Evolutionary conservation across 2,113 vertebrate genomes (phyloP), one percentile per base, ranked within the genome.

Genomic region (Zootoca vivipara): DNA sequence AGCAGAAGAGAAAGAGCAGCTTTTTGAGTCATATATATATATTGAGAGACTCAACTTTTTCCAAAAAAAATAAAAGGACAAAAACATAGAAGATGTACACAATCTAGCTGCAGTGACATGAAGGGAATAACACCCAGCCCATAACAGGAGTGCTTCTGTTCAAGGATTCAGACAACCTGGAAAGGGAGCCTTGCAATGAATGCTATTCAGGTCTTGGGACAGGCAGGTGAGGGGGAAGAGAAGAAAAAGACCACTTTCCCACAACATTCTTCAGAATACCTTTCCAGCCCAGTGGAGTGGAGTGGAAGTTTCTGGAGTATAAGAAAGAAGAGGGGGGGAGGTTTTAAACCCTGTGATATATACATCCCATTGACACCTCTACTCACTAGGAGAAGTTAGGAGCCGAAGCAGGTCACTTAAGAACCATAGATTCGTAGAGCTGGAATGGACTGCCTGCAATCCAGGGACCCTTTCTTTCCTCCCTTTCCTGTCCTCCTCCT

Each of bases 11-110:
- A n/a, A 46, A 67, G 5, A 85, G 35, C 64, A 0, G 26, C 7
- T 62, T 0, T 89, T 89, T 89, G n/a, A n/a, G n/a, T n/a, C n/a
- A n/a, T n/a, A n/a, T n/a, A n/a, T n/a, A n/a, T n/a, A n/a, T n/a
- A n/a, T n/a, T n/a, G n/a, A n/a, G n/a, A 8, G 73, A 77, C 12
- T 87, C 83, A 87, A 90, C 69, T 91, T 92, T 75, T 2, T 2
- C 8, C 46, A 10, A 46, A 10, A 42, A 42, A 7, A 52, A 52
- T 52, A 52, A 52, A 89, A 89, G 20, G 10, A 74, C 7, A 33
- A 73, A 33, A 52, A 72, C n/a, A 58, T 2, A 33, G 22, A 7
- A 72, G 5, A 12, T 52, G 18, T 40, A 38, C 33, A 77, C 35
- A 67, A 65, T 65, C 56, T 15, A 85, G 56, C 30, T 35, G 15